phyloP scores from a whole-genome alignment of 2,113 vertebrate genomes.

The Motacilla alba region DNA sequence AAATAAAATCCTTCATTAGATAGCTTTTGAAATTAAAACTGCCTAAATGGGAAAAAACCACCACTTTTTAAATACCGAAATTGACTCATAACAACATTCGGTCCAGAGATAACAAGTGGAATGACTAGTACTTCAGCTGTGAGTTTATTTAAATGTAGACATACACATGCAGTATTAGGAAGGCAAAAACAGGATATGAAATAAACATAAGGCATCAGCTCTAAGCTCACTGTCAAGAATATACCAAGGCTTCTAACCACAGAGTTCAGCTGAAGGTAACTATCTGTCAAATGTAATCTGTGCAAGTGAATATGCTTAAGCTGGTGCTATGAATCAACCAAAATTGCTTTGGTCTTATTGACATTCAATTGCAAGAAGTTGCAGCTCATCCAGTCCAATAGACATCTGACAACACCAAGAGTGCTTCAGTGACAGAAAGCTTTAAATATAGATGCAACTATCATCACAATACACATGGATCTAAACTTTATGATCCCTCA shows the following conservation, averaged over 20 bases:
- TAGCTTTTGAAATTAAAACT: constrained; percentile 58
- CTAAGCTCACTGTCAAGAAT: constrained; percentile 78
- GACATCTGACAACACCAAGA: constrained; percentile 78
- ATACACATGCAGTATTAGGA: constrained; percentile 66
- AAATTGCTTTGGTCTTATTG: constrained; percentile 85
- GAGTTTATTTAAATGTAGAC: constrained; percentile 77
- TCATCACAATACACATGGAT: constrained; percentile 67
- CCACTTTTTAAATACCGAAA: constrained; percentile 39
- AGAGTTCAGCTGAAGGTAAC: constrained; percentile 83
- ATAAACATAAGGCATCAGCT: constrained; percentile 83
- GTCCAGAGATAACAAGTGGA: constrained; percentile 63
- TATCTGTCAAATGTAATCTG: constrained; percentile 83
- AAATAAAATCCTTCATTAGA: neutral
- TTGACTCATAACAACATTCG: constrained; percentile 49
- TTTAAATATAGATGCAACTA: constrained; percentile 81
- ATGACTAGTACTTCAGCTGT: constrained; percentile 57
- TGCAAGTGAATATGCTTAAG: constrained; percentile 80
- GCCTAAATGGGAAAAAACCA: neutral
- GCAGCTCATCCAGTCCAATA: constrained; percentile 74
- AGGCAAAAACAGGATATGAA: constrained; percentile 78
- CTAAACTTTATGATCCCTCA: constrained; percentile 67
- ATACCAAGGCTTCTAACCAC: constrained; percentile 75
- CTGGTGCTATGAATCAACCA: constrained; percentile 79
- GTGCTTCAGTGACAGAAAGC: constrained; percentile 72
- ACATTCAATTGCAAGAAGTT: constrained; percentile 79